Evolutionary conservation across 1,140 invertebrate genomes (phyloP).

Genomic region (Caerostris extrusa): DNA sequence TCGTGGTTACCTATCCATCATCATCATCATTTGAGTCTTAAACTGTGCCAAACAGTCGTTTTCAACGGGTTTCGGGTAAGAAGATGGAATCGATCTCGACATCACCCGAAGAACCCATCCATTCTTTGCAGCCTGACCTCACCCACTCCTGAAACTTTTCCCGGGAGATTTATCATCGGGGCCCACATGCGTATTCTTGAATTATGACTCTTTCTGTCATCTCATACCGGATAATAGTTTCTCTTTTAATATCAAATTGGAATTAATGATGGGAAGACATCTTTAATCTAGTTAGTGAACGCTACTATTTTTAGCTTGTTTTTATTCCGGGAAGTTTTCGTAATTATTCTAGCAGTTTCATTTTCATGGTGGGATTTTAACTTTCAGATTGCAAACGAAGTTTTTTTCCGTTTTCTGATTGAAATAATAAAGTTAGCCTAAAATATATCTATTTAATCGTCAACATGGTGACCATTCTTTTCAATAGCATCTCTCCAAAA

Average conservation of each 20-base stretch:
- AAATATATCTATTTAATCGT: too few species aligned
- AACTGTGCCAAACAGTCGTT: background rate
- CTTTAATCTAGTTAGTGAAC: too few species aligned
- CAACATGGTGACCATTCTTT: too few species aligned
- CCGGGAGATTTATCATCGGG: background rate
- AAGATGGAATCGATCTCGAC: background rate
- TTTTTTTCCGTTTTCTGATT: too few species aligned
- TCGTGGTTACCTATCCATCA: slow-evolving; percentile 14
- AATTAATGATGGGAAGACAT: background rate
- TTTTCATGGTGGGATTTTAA: too few species aligned
- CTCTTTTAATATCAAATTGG: background rate
- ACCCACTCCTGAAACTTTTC: background rate
- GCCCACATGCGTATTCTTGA: background rate
- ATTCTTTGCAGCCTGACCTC: background rate
- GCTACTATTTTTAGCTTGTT: too few species aligned
- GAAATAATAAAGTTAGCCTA: too few species aligned
- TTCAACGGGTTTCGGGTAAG: background rate
- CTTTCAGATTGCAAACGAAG: too few species aligned
- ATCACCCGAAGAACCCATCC: background rate
- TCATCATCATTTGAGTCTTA: background rate
- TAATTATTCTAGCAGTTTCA: too few species aligned
- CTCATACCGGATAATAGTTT: background rate
- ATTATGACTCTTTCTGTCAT: background rate
- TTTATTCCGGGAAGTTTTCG: too few species aligned
- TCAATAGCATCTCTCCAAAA: too few species aligned